Percentiles rank a stretch among this genome's conserved stretches.
Evolutionary conservation across 2,797 vertebrate genomes (phyloP).

Genomic region (Sebastes itinus): DNA sequence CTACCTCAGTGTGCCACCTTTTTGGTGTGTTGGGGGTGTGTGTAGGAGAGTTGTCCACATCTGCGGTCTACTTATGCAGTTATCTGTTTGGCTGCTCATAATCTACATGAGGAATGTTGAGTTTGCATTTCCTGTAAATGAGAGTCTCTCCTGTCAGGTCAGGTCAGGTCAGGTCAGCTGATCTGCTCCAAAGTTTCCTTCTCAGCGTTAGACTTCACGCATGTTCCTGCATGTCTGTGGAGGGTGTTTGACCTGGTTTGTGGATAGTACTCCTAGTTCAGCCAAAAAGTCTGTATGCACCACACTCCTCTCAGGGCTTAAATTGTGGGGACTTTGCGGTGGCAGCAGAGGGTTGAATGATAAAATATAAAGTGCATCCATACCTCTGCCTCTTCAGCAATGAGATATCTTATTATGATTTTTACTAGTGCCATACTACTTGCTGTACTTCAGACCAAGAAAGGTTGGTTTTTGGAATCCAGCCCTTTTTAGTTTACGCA

Average conservation of each 20-base stretch:
- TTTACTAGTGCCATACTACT: neutral
- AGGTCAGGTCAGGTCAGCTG: constrained; percentile 38
- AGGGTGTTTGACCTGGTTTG: constrained; percentile 46
- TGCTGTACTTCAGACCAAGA: constrained; percentile 32
- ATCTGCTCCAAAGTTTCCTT: constrained; percentile 26
- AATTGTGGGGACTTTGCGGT: neutral
- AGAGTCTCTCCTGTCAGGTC: constrained; percentile 10
- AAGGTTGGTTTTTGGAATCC: constrained; percentile 11
- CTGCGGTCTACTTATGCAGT: neutral
- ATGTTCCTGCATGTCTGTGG: constrained; percentile 46
- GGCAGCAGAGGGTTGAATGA: neutral
- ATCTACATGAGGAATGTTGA: constrained; percentile 45
- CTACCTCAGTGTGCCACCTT: neutral
- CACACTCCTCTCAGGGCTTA: neutral
- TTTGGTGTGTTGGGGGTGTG: constrained; percentile 12
- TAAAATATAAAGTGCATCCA: neutral
- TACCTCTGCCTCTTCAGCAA: neutral
- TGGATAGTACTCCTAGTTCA: constrained; percentile 1
- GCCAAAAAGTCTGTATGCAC: neutral
- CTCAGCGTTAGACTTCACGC: neutral
- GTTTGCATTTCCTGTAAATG: constrained; percentile 66
- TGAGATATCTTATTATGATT: neutral
- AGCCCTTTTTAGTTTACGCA: constrained; percentile 25
- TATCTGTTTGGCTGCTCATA: constrained; percentile 41
- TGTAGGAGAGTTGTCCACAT: neutral